Conservation (phyloP, 1,140 invertebrate species). For the Drosophila guanche region DNA sequence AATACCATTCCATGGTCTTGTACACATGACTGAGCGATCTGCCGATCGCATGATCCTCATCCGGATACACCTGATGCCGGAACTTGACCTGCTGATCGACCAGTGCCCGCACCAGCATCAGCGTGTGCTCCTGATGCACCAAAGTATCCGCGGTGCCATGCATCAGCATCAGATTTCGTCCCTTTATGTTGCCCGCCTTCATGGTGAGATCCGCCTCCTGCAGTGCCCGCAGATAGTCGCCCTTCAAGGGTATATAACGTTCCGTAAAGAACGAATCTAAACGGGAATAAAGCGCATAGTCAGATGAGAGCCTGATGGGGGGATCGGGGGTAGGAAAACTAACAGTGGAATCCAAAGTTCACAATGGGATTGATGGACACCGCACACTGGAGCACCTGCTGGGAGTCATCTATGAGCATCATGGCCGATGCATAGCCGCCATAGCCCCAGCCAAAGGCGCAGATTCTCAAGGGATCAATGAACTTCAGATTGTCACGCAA, state of each 20-base stretch:
- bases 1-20: constrained; percentile 92
- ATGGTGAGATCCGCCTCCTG: constrained; percentile 89
- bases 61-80: constrained; percentile 92
- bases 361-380: constrained; percentile 92
- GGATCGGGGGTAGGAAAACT: constrained; percentile 66
- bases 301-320: too few relatives aligned
- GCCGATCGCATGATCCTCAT: constrained; percentile 90
- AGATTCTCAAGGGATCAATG: constrained; percentile 89
- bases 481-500: constrained; percentile 89
- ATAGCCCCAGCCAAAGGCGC: constrained; percentile 89
- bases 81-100: constrained; percentile 90
- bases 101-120: constrained; percentile 91
- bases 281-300: neutral
- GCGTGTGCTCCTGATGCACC: constrained; percentile 93
- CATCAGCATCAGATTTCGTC: constrained; percentile 87
- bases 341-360: constrained; percentile 91
- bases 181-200: constrained; percentile 87
- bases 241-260: constrained; percentile 89
- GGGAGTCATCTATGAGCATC: constrained; percentile 89
- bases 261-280: constrained; percentile 94
- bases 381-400: constrained; percentile 90
- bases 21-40: constrained; percentile 90
- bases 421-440: constrained; percentile 89
- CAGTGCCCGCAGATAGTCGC: constrained; percentile 88
- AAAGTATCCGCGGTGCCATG: constrained; percentile 92